These are phyloP conservation scores for Horisme vitalbata DNA, from an alignment of 2,888 invertebrate species.

Conservation along the genomic window DNA sequence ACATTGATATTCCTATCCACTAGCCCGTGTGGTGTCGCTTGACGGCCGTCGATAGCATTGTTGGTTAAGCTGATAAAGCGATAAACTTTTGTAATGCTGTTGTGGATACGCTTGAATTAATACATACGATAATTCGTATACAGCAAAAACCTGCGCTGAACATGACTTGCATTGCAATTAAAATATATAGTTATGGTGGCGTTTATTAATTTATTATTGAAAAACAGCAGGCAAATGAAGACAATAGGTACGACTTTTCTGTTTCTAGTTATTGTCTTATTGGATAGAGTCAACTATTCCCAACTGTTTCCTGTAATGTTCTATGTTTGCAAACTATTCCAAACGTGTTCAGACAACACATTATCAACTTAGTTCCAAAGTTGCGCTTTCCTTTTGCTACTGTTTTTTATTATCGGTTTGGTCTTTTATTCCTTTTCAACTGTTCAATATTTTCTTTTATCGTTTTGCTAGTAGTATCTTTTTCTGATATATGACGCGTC, in stretches of 20 bases:
- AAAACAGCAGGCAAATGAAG: not conserved
- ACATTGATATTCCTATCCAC: too few species aligned
- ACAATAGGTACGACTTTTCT: too few species aligned
- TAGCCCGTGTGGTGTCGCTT: constrained; percentile 36
- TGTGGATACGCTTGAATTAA: constrained; percentile 37
- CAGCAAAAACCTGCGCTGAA: constrained; percentile 20
- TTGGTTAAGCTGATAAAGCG: constrained; percentile 49
- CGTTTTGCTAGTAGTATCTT: not conserved
- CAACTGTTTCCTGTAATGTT: not conserved
- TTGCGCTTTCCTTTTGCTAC: not conserved
- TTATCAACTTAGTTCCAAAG: not conserved
- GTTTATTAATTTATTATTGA: not conserved
- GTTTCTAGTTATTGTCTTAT: too few species aligned
- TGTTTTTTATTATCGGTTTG: not conserved
- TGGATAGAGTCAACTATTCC: not conserved
- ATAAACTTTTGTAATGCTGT: constrained; percentile 47
- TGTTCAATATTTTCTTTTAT: not conserved
- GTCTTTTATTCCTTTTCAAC: not conserved
- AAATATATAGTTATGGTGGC: not conserved
- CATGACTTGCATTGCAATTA: constrained; percentile 15
- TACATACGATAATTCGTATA: constrained; percentile 31
- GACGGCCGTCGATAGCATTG: constrained; percentile 58
- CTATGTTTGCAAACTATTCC: not conserved
- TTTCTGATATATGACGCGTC: constrained; percentile 11
- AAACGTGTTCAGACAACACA: not conserved